Percentiles rank a stretch among this genome's conserved stretches.
These are phyloP conservation scores for Nebria brevicollis DNA, from an alignment of 2,888 invertebrate species.

Conservation along the genomic window DNA sequence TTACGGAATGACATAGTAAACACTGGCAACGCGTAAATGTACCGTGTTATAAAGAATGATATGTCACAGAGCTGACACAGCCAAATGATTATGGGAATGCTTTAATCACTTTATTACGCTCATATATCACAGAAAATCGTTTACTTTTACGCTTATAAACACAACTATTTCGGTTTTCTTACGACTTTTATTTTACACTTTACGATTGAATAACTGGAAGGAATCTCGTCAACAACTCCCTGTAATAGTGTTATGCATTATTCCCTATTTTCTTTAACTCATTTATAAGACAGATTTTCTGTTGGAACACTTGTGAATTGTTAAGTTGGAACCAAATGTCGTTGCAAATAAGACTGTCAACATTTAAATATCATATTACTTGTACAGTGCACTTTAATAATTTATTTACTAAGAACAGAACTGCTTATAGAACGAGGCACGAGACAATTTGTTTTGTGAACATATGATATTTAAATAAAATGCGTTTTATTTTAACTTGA, in stretches of 20 bases:
- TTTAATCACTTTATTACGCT: constrained; percentile 43
- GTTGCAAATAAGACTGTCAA: neutral
- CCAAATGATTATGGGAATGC: constrained; percentile 44
- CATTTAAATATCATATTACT: neutral
- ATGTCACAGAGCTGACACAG: constrained; percentile 35
- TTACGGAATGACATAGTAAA: constrained; percentile 31
- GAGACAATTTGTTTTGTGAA: too few species aligned
- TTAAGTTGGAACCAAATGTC: neutral
- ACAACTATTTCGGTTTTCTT: constrained; percentile 3
- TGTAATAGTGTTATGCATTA: neutral
- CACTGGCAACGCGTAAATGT: constrained; percentile 35
- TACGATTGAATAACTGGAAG: constrained; percentile 30
- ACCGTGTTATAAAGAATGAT: constrained; percentile 44
- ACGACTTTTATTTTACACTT: constrained; percentile 28
- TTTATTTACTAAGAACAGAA: too few species aligned
- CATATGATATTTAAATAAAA: too few species aligned
- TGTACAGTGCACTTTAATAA: neutral
- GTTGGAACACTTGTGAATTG: neutral
- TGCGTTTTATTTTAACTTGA: too few species aligned
- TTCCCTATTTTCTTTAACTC: neutral
- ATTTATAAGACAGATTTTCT: neutral
- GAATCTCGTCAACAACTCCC: constrained; percentile 18
- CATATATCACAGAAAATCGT: constrained; percentile 28
- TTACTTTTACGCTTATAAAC: neutral
- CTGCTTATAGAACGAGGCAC: too few species aligned